Evolutionary conservation across 2,113 vertebrate species (phyloP).

Genomic region (Eidolon helvum): DNA sequence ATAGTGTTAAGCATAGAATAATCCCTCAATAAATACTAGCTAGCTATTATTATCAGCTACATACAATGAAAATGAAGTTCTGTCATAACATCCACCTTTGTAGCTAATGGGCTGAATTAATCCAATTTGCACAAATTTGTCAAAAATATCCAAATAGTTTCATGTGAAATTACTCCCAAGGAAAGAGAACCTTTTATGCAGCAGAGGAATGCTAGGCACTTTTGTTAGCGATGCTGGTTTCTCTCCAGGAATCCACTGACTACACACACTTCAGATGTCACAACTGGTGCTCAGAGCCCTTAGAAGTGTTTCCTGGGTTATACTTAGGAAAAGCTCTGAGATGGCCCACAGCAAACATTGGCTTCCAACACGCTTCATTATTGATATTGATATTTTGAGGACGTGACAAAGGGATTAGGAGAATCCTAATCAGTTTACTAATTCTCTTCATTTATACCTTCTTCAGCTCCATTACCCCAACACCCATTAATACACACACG

Average conservation of each 20-base stretch:
- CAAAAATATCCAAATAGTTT: constrained; percentile 53
- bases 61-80: constrained; percentile 1
- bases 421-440: neutral
- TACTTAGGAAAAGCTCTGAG: neutral
- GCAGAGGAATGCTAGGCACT: neutral
- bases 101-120: constrained; percentile 32
- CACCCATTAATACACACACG: neutral
- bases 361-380: neutral
- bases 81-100: neutral
- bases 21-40: neutral
- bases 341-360: neutral
- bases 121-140: constrained; percentile 46
- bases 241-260: constrained; percentile 47
- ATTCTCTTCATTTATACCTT: neutral
- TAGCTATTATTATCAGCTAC: neutral
- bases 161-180: constrained; percentile 37
- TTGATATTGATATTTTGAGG: neutral
- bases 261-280: neutral
- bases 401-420: neutral
- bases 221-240: constrained; percentile 12
- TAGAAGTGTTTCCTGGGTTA: neutral
- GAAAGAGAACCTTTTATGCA: constrained; percentile 34
- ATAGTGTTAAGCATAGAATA: neutral
- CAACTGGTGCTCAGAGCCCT: neutral
- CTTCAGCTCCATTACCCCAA: neutral